Conservation (phyloP, 35 echinoderm and acorn worm species). For the Strongylocentrotus purpuratus region DNA sequence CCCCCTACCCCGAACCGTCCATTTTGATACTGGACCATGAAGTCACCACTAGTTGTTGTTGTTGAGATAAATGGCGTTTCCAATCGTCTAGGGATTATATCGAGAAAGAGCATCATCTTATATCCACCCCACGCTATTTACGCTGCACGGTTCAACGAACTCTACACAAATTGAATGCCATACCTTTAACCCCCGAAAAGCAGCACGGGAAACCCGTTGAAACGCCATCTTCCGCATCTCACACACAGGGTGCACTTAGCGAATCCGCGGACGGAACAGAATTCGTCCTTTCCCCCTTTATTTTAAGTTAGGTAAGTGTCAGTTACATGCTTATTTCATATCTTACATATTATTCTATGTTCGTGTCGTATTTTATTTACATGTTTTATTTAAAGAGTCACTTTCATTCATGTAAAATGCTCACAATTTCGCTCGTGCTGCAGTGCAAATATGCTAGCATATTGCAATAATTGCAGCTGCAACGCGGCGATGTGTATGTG, state of each 20-base stretch:
- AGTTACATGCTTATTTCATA: neutral
- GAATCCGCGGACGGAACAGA: slow-evolving; percentile 22
- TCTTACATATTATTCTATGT: neutral
- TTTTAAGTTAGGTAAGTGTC: slow-evolving; percentile 39
- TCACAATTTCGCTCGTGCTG: neutral
- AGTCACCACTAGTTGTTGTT: too few relatives aligned
- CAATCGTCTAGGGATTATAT: too few relatives aligned
- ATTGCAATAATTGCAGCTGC: too few relatives aligned
- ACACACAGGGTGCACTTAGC: neutral
- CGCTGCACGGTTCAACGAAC: neutral
- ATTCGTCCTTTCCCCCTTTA: slow-evolving; percentile 39
- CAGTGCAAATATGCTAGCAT: neutral
- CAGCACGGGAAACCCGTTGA: slow-evolving; percentile 31
- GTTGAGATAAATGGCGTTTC: too few relatives aligned
- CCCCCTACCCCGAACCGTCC: too few relatives aligned
- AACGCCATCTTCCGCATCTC: slow-evolving; percentile 37
- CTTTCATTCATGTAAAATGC: neutral
- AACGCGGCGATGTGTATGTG: neutral
- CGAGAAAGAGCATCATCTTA: too few relatives aligned
- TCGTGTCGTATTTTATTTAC: neutral
- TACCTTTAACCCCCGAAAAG: slow-evolving; percentile 20
- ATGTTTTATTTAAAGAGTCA: neutral
- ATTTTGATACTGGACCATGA: too few relatives aligned
- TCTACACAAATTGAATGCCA: neutral
- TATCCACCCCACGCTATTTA: too few relatives aligned